These are phyloP conservation scores for Cherax destructor DNA, from an alignment of 1,140 invertebrate genomes.

Conservation along the genomic window DNA sequence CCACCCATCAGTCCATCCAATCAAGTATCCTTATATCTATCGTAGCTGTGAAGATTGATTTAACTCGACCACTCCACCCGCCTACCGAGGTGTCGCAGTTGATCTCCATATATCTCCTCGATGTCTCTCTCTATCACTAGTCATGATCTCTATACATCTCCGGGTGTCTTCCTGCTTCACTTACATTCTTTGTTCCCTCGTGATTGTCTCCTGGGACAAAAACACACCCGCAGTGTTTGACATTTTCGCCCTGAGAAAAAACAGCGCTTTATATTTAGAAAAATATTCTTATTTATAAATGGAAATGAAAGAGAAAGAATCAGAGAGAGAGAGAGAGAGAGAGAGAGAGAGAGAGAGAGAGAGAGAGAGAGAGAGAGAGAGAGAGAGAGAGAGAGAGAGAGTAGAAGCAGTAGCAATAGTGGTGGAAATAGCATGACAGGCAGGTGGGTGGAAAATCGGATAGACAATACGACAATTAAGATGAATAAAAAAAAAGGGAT, in stretches of 20 bases:
- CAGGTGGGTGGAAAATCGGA: too few species aligned
- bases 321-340: too few species aligned
- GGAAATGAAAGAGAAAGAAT: too few species aligned
- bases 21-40: not conserved
- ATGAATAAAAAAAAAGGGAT: too few species aligned
- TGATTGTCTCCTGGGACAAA: slow-evolving; percentile 20
- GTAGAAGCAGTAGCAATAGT: too few species aligned
- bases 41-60: not conserved
- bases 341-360: too few species aligned
- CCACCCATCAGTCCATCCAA: not conserved
- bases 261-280: too few species aligned
- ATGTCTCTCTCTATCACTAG: not conserved
- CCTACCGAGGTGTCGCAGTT: not conserved
- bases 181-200: slow-evolving; percentile 31
- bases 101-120: slow-evolving; percentile 10
- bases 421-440: too few species aligned
- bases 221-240: slow-evolving; percentile 14
- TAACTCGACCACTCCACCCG: not conserved
- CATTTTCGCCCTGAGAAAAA: not conserved
- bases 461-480: too few species aligned
- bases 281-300: too few species aligned
- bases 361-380: too few species aligned
- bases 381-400: too few species aligned
- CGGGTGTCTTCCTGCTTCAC: not conserved
- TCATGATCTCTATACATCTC: slow-evolving; percentile 19